A percentile compares a stretch with the other conserved stretches of the same genome.
Conservation (phyloP, 2,888 invertebrate species). For the Apantesis nais region DNA sequence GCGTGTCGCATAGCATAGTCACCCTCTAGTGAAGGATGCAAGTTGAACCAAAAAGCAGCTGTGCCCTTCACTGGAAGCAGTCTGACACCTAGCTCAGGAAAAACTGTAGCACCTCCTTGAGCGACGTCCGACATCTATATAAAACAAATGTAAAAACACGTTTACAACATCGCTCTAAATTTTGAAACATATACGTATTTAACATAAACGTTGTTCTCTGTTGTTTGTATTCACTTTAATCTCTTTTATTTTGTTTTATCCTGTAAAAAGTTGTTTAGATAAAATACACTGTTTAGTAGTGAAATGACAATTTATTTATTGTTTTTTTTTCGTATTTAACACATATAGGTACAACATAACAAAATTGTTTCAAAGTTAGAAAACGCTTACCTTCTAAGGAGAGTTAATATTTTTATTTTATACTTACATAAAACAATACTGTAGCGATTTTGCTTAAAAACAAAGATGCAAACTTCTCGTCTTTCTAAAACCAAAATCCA, state of each 20-base stretch:
- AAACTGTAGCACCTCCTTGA: constrained; percentile 99
- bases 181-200: no score
- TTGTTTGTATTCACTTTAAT: no score
- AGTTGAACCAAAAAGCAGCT: constrained; percentile 98
- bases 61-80: constrained; percentile 95
- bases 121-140: constrained; percentile 97
- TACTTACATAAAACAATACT: not conserved
- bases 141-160: constrained; percentile 17
- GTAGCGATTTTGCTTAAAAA: not conserved
- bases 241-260: no score
- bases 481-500: not conserved
- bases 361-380: no score
- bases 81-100: constrained; percentile 93
- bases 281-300: no score
- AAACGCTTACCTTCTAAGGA: not conserved
- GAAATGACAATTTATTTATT: no score
- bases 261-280: no score
- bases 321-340: no score
- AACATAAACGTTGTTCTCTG: no score
- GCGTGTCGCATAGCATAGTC: constrained; percentile 97
- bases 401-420: not conserved
- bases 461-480: not conserved
- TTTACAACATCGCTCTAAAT: no score
- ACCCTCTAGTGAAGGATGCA: constrained; percentile 96
- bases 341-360: no score